Evolutionary conservation across 2,888 invertebrate genomes (phyloP), one percentile per base, ranked within the genome.

Genomic region (Lycocerus yunnanus): DNA sequence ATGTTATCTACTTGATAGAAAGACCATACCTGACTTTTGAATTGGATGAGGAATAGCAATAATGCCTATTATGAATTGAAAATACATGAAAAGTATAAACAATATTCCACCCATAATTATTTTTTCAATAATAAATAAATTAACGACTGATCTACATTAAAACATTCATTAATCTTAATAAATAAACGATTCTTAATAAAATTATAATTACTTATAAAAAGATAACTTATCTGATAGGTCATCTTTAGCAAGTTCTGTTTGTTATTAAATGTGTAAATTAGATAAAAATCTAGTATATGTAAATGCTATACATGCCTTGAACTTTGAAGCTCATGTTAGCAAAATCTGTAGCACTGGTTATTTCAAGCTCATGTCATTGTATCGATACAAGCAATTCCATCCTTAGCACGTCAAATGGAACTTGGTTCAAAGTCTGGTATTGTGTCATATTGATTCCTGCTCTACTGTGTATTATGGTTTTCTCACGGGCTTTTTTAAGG

Each of bases 11-110:
- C 16, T 63, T 63, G 3, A 3, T 63, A n/a, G n/a, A 13, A 20
- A 63, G 13, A 63, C 59, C n/a, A 15, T 24, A 72, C 72, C 72
- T n/a, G 72, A 59, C 5, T 67, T 16, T 68, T 72, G 72, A 18
- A 72, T 63, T 14, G 61, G 61, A 18, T 63, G 61, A 18, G 61
- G 61, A 63, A 63, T 63, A 20, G 61, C 61, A 8, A 63, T n/a
- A 16, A n/a, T 18, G n/a, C 11, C 10, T 2, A 20, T n/a, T n/a
- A 18, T n/a, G 13, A 63, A 63, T 14, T 18, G n/a, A 15, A 63
- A 63, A 10, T 20, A 6, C 13, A 20, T 20, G 13, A 63, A 18
- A 18, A 18, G 1, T 2, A n/a, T 2, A n/a, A 43, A 43, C 11
- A 24, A 24, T 43, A 1, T 43, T 43, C 43, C n/a, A 43, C 43